phyloP scores from a whole-genome alignment of 2,113 vertebrate genomes.

The Callaeas wilsoni region DNA sequence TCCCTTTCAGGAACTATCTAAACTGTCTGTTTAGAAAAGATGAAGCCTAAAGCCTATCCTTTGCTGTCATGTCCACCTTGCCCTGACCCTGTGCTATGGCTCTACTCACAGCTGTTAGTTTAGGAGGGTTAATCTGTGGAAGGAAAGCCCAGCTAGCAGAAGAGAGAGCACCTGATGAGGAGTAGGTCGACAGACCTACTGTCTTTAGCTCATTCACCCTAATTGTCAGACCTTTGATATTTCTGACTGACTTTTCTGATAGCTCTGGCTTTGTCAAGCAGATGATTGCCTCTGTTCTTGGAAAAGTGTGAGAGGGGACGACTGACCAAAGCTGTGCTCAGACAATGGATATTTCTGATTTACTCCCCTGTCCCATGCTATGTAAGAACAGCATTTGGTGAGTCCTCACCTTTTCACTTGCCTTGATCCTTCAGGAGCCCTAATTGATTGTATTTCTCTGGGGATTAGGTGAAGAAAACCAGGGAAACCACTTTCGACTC shows the following conservation, averaged over 20 bases:
- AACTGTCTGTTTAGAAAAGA: not conserved
- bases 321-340: not conserved
- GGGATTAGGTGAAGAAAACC: accelerated
- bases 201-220: not conserved
- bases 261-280: not conserved
- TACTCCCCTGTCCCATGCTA: not conserved
- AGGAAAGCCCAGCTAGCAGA: not conserved
- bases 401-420: not conserved
- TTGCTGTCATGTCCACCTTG: not conserved
- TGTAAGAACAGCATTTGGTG: not conserved
- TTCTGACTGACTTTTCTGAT: not conserved
- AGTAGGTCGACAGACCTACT: not conserved
- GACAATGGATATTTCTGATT: not conserved
- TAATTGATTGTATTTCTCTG: not conserved
- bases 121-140: not conserved
- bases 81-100: not conserved
- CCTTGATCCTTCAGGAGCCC: not conserved
- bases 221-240: not conserved
- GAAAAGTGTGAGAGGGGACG: not conserved
- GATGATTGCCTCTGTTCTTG: not conserved
- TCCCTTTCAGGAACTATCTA: not conserved
- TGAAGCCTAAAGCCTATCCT: not conserved
- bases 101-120: not conserved
- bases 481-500: not conserved
- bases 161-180: accelerated